Base-by-base conservation (phyloP, 2,113 vertebrate genomes). In the Cynopterus brachyotis region DNA sequence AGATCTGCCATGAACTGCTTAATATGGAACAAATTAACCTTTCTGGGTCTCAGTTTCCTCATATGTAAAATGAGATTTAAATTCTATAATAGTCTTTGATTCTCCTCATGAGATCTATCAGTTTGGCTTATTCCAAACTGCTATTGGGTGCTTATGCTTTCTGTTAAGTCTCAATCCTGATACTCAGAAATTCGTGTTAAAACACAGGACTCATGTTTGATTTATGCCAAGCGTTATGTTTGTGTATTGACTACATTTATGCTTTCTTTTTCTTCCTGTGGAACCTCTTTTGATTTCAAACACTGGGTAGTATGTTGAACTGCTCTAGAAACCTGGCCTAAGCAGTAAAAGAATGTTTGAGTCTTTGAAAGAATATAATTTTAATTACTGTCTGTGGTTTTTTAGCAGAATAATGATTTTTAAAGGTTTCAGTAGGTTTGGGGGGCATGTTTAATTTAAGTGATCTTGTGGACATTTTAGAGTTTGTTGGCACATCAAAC, bases 141-240 rank as follows among this genome's bases (percentile, higher is more conserved):
- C 94, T 70, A 9, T 60, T 96, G 80, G 20, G 17, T 87, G 57
- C 83, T 47, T 6, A 1, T 32, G 42, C 78, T 98, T 97, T 64
- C 60, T 93, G 30, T 87, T 91, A 87, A 53, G 78, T 92, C 69
- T 15, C 84, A 87, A 60, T 40, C 28, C 81, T 84, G 66, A 81
- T 93, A 0, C 24, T 97, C 93, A 97, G 91, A 95, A 93, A 19
- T 88, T 81, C 93, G 80, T 80, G n/a, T 95, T 90, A 88, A 98
- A 97, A 91, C 42, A 67, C 67, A 95, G 30, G 35, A 19, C 16
- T 32, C 78, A 75, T 94, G 94, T 98, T 97, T 89, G 59, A 93
- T 97, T 97, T 98, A 91, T 88, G 95, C 17, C 75, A 67, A 97
- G 70, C 81, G 72, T 95, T 94, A 82, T 67, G 97, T 90, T 97